Evolutionary conservation across 2,113 vertebrate genomes (phyloP).

Genomic region (Stigmatopora argus): DNA sequence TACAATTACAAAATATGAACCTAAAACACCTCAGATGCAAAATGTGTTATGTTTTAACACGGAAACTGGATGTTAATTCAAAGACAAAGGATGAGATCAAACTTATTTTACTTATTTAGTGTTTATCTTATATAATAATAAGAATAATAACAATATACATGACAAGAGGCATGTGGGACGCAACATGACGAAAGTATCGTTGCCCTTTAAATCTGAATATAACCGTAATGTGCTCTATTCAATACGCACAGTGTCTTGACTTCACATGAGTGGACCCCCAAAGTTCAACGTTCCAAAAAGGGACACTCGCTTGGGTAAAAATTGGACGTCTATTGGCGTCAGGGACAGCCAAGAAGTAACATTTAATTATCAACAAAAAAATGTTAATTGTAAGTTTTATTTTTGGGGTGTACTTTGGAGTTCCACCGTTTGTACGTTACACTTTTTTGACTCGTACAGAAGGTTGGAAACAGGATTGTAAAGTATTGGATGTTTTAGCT

Average conservation of each 20-base stretch:
- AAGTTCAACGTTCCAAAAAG: neutral
- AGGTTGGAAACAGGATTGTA: neutral
- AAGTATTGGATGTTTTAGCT: neutral
- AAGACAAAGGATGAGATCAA: slow-evolving; percentile 60
- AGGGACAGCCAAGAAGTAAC: too few relatives aligned
- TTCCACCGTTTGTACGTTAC: neutral
- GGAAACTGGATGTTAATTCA: slow-evolving; percentile 55
- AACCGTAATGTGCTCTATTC: slow-evolving; percentile 47
- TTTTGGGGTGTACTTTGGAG: neutral
- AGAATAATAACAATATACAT: slow-evolving; percentile 24
- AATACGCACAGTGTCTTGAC: slow-evolving; percentile 28
- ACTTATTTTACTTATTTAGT: slow-evolving; percentile 8
- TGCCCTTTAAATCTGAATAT: slow-evolving; percentile 42
- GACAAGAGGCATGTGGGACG: slow-evolving; percentile 26
- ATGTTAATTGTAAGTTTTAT: too few relatives aligned
- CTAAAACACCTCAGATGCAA: slow-evolving; percentile 70
- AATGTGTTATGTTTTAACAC: slow-evolving; percentile 66
- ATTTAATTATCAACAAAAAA: neutral
- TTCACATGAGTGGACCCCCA: slow-evolving; percentile 4
- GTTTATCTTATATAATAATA: slow-evolving; percentile 1
- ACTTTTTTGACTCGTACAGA: neutral
- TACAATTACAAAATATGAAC: slow-evolving; percentile 78
- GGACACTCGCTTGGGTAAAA: neutral
- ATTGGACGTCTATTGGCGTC: neutral
- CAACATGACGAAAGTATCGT: slow-evolving; percentile 15